Conservation (phyloP, 2,888 invertebrate species). For the Pomacea canaliculata region DNA sequence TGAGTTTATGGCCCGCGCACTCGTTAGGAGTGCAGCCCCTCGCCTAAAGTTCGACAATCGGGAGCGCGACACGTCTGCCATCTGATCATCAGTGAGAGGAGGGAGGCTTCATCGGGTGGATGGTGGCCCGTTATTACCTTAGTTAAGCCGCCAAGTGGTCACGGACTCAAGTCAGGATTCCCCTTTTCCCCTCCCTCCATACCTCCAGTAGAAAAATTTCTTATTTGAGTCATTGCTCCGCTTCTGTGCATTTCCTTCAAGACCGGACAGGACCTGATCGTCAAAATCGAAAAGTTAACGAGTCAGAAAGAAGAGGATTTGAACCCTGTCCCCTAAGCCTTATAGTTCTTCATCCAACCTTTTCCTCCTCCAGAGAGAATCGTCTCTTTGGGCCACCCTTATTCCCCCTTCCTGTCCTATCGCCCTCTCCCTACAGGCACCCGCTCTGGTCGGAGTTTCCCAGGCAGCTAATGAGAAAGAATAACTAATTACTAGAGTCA, state of each 20-base stretch:
- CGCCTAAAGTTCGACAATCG: slow-evolving; percentile 16
- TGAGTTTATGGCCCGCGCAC: slow-evolving; percentile 7
- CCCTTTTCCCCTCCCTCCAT: not conserved
- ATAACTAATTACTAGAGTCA: slow-evolving; percentile 32
- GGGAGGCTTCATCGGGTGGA: not conserved
- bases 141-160: slow-evolving; percentile 23
- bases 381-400: too few relatives aligned
- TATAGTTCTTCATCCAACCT: too few relatives aligned
- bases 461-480: slow-evolving; percentile 29
- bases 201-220: not conserved
- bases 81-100: slow-evolving; percentile 11
- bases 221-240: not conserved
- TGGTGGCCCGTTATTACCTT: slow-evolving; percentile 14
- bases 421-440: too few relatives aligned
- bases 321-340: slow-evolving; percentile 16
- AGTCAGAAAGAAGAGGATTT: slow-evolving; percentile 15
- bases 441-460: not conserved
- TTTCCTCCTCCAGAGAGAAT: too few relatives aligned
- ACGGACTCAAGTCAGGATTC: not conserved
- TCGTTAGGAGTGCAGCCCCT: slow-evolving; percentile 1
- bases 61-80: slow-evolving; percentile 16
- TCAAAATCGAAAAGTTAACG: slow-evolving; percentile 6
- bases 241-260: not conserved
- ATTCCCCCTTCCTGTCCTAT: too few relatives aligned
- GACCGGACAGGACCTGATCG: not conserved